phyloP scores from a whole-genome alignment of 2,113 vertebrate species.

The Bubo bubo region DNA sequence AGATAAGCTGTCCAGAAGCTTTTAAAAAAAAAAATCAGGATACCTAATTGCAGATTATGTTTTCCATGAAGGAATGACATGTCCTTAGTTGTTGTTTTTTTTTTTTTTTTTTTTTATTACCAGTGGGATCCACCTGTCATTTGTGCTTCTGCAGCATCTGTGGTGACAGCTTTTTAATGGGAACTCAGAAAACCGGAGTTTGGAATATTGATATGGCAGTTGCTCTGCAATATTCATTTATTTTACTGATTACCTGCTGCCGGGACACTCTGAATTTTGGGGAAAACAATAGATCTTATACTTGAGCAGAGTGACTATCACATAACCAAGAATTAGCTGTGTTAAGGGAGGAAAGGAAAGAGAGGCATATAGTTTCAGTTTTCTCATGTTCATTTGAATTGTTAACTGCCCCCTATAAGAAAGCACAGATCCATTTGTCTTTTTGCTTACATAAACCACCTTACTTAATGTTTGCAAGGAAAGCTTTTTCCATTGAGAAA shows the following conservation, averaged over 20 bases:
- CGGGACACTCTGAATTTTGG: not conserved
- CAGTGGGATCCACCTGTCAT: not conserved
- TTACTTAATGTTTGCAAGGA: not conserved
- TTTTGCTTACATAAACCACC: not conserved
- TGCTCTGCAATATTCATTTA: not conserved
- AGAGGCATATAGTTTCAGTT: not conserved
- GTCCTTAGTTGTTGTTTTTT: not conserved
- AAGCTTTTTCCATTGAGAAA: not conserved
- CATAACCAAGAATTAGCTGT: not conserved
- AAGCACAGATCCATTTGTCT: not conserved
- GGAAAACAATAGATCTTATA: not conserved
- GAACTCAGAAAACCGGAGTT: not conserved
- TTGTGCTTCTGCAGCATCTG: not conserved
- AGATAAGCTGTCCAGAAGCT: not conserved
- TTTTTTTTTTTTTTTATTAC: too few relatives aligned
- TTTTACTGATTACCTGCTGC: not conserved
- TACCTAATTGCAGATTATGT: not conserved
- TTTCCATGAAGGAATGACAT: not conserved
- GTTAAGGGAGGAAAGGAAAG: not conserved
- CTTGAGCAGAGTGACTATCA: not conserved
- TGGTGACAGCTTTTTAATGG: not conserved
- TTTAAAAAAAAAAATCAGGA: not conserved
- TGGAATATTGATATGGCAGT: not conserved
- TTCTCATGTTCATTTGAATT: not conserved
- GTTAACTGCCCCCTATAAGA: not conserved